A percentile compares a stretch with the other conserved stretches of the same genome.
phyloP scores from a whole-genome alignment of 2,113 vertebrate species.

The Corythaixoides concolor region DNA sequence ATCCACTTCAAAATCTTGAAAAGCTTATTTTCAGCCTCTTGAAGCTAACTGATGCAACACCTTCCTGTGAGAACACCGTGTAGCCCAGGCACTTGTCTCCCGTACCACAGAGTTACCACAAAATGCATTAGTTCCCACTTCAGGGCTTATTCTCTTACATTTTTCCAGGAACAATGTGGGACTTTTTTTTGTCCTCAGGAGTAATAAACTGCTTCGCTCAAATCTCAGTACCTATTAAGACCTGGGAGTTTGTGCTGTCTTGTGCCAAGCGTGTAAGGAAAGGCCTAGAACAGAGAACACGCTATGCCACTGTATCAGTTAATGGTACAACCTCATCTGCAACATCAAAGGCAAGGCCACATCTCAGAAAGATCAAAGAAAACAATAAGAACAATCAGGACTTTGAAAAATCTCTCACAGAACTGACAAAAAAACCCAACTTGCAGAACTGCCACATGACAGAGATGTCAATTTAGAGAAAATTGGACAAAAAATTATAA shows the following conservation, averaged over 20 bases:
- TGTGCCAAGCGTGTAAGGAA: not conserved
- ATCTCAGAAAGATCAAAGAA: not conserved
- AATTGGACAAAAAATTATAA: not conserved
- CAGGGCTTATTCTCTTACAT: not conserved
- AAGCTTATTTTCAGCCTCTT: conserved; percentile 21
- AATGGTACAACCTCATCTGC: not conserved
- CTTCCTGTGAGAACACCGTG: not conserved
- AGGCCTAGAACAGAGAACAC: not conserved
- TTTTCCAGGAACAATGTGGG: not conserved
- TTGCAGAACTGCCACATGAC: not conserved
- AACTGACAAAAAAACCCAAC: not conserved
- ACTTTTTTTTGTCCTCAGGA: not conserved
- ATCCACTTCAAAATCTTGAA: not conserved
- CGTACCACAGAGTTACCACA: not conserved
- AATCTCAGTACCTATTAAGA: not conserved
- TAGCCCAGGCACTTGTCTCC: not conserved
- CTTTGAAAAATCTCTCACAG: not conserved
- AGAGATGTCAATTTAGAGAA: not conserved
- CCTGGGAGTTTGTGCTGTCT: not conserved
- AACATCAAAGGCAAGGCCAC: not conserved
- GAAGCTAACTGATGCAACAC: not conserved
- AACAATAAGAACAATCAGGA: not conserved
- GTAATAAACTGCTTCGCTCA: not conserved
- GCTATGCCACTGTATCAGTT: not conserved
- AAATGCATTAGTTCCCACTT: not conserved